These are phyloP conservation scores for Ceratosolen solmsi DNA, from an alignment of 1,140 invertebrate genomes.

Conservation along the genomic window DNA sequence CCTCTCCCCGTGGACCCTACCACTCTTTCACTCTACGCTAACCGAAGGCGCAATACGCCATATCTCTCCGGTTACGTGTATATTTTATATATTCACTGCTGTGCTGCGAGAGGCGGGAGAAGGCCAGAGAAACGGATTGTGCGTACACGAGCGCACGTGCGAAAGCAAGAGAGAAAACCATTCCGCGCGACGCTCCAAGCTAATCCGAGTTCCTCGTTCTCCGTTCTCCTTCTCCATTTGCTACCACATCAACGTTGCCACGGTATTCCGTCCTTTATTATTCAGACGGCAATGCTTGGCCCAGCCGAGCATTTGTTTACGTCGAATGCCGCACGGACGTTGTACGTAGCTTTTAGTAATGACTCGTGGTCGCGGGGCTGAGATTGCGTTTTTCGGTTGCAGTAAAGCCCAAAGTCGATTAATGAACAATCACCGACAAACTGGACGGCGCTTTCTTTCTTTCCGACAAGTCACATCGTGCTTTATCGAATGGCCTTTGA, in stretches of 20 bases:
- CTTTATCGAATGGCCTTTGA: constrained; percentile 11
- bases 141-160: not conserved
- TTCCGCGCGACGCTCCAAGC: not conserved
- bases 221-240: not conserved
- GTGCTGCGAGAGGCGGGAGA: constrained; percentile 22
- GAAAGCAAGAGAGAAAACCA: constrained; percentile 17
- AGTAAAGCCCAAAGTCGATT: not conserved
- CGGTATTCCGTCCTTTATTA: not conserved
- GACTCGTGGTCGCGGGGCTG: too few relatives aligned
- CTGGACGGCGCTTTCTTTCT: not conserved
- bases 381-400: too few relatives aligned
- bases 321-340: too few relatives aligned
- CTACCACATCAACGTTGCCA: too few relatives aligned
- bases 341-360: too few relatives aligned
- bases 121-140: constrained; percentile 19
- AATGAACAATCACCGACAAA: not conserved
- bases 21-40: not conserved
- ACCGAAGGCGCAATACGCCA: constrained; percentile 22
- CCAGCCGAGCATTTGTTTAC: not conserved
- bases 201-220: constrained; percentile 18
- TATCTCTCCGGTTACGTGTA: constrained; percentile 60
- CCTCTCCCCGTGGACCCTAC: not conserved
- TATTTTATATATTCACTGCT: constrained; percentile 62
- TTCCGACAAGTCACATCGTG: not conserved
- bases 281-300: not conserved